phyloP scores from a whole-genome alignment of 2,113 vertebrate genomes.

The Grammomys dolichurus region DNA sequence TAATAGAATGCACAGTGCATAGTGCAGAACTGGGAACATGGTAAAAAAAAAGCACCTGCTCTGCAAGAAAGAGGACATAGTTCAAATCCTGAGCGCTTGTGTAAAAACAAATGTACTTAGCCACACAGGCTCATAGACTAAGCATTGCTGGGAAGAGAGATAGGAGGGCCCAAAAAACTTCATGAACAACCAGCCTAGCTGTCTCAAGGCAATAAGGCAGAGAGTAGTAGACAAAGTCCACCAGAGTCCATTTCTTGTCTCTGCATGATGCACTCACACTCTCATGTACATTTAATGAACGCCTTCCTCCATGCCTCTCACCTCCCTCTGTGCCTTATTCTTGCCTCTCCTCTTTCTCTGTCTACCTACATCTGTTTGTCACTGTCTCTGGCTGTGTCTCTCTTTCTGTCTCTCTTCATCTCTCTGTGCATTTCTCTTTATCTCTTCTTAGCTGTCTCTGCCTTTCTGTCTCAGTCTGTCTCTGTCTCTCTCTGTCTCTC shows the following conservation, averaged over 20 bases:
- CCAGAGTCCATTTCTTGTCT: not conserved
- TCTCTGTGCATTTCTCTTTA: not conserved
- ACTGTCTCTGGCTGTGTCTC: not conserved
- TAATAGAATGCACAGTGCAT: not conserved
- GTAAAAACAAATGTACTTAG: not conserved
- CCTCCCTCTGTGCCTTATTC: not conserved
- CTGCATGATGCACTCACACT: not conserved
- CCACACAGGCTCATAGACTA: no score
- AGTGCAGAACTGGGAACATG: not conserved
- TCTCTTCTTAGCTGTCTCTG: not conserved
- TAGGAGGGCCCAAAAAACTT: no score
- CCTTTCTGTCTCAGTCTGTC: not conserved
- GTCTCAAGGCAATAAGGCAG: not conserved
- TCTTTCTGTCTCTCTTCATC: not conserved
- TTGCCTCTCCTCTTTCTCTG: not conserved
- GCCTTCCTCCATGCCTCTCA: not conserved
- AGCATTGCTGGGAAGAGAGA: not conserved
- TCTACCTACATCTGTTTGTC: not conserved
- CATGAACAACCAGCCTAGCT: not conserved
- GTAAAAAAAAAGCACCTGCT: no score
- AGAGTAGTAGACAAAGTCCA: not conserved
- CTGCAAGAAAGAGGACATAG: not conserved
- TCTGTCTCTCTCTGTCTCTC: not conserved
- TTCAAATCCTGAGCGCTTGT: not conserved
- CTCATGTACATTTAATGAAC: not conserved